A percentile compares a stretch with the other conserved stretches of the same genome.
Evolutionary conservation across 2,888 invertebrate species (phyloP).

Genomic region (Latrodectus elegans): DNA sequence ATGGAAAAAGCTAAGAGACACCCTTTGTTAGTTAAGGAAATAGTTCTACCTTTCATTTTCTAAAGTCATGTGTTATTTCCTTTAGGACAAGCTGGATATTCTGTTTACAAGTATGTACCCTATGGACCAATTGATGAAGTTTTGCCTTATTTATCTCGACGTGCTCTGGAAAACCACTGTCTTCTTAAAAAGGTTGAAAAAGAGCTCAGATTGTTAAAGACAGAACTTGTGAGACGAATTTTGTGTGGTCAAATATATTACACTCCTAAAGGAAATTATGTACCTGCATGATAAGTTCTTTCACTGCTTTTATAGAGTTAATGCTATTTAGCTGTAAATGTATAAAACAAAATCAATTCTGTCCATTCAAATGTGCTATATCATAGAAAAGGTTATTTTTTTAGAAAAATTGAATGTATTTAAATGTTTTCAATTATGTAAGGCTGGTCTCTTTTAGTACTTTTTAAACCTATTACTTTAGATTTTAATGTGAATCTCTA

Average conservation of each 20-base stretch:
- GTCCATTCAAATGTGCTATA: not conserved
- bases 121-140: conserved; percentile 99
- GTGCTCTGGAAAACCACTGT: conserved; percentile 97
- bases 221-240: conserved; percentile 86
- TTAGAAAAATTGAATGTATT: not conserved
- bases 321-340: not conserved
- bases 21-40: no score
- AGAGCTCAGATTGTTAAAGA: conserved; percentile 86
- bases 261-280: conserved; percentile 78
- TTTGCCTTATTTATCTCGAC: conserved; percentile 94
- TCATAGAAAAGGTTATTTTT: not conserved
- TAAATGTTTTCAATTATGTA: no score
- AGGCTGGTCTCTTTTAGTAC: no score
- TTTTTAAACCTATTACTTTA: no score
- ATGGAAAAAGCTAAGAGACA: no score
- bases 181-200: conserved; percentile 93
- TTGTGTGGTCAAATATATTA: conserved; percentile 78
- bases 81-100: conserved; percentile 97
- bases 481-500: no score
- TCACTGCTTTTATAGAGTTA: not conserved
- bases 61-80: not conserved
- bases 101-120: conserved; percentile 99
- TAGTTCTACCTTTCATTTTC: no score
- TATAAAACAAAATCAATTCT: not conserved
- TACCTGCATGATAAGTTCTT: conserved; percentile 83